Conservation (phyloP, 2,113 vertebrate genomes). For the Semicossyphus pulcher region DNA sequence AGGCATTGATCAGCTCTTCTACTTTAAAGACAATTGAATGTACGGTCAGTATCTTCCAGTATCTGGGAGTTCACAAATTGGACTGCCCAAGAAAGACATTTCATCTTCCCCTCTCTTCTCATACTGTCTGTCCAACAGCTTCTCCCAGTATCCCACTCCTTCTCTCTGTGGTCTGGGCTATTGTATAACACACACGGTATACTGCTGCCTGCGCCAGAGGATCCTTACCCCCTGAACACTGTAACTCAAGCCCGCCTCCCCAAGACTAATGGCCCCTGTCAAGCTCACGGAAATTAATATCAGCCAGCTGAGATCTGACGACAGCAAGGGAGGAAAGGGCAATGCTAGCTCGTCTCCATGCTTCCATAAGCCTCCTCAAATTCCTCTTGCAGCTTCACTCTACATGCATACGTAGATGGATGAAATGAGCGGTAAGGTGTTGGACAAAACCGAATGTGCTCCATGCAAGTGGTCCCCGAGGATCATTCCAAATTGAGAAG, state of each 20-base stretch:
- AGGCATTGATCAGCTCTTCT: background rate
- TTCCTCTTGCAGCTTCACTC: constrained; percentile 22
- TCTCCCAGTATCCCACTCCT: constrained; percentile 21
- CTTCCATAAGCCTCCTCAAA: constrained; percentile 20
- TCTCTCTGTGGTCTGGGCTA: constrained; percentile 19
- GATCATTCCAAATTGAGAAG: background rate
- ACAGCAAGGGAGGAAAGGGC: constrained; percentile 51
- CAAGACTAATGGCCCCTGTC: constrained; percentile 78
- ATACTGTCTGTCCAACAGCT: constrained; percentile 24
- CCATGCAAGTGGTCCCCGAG: background rate
- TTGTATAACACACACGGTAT: constrained; percentile 40
- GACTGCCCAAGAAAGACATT: constrained; percentile 31
- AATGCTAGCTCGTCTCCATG: constrained; percentile 47
- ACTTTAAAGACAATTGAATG: too few species aligned
- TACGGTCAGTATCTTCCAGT: background rate
- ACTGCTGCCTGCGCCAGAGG: constrained; percentile 32
- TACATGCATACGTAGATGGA: too few species aligned
- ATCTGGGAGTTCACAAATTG: background rate
- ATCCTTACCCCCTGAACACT: constrained; percentile 44
- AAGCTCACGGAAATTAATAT: constrained; percentile 70
- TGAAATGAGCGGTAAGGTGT: background rate
- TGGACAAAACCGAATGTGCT: background rate
- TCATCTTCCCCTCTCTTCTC: constrained; percentile 45
- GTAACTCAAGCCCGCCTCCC: constrained; percentile 66
- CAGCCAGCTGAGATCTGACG: constrained; percentile 63